Evolutionary conservation across 2,113 vertebrate species (phyloP), one percentile per base, ranked within the genome.

Genomic region (Dinomys branickii): DNA sequence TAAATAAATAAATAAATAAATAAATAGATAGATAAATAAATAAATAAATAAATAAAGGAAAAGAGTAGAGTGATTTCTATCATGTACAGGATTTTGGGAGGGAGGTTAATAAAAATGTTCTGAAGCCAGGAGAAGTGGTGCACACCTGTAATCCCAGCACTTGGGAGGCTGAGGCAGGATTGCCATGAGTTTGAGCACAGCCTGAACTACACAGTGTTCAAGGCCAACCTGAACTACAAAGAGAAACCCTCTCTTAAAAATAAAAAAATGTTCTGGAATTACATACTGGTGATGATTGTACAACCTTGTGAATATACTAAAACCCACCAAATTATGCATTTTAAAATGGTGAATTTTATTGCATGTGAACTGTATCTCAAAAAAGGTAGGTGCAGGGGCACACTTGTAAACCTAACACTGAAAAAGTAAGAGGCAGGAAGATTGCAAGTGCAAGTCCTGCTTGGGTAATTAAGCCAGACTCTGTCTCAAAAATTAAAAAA

Each of bases 271-370:
- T 67, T 87, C 81, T 92, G 50, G 67, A 94, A 78, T 86, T 78
- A 88, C 22, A 77, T 10, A 90, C 19, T 7, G 2, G n/a, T 71
- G 22, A 89, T 77, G 19, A 78, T 1, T 56, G 4, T 38, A 83
- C 20, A 91, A 91, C 11, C n/a, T 41, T 58, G 24, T 61, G 22
- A 94, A 87, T 78, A 58, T 20, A 80, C 9, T 61, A 47, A 92
- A 94, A 69, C 47, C 30, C 67, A 92, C 3, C 61, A 38, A 69
- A 63, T 9, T 94, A 24, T 24, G 91, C 8, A 84, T 30, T 81
- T 92, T 95, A 35, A 95, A 96, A 87, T 30, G 30, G 9, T 86
- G 47, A 90, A 73, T 81, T 82, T 85, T 77, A 59, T 24, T 47
- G 26, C 61, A 86, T 63, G 28, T 82, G 47, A 89, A 95, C 85